phyloP scores from a whole-genome alignment of 2,888 invertebrate genomes.

The Thelaira solivaga region DNA sequence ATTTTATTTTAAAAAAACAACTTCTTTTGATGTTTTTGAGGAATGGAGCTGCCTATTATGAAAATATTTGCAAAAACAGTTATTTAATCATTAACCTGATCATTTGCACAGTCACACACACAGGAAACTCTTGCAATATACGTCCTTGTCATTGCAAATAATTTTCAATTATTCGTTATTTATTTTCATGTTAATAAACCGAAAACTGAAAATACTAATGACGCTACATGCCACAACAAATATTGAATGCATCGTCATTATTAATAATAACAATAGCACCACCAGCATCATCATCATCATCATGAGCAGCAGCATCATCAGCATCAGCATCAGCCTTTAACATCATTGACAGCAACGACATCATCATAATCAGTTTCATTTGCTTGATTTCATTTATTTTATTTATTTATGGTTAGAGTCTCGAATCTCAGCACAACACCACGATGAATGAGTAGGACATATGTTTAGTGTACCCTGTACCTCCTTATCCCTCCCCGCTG shows the following conservation, averaged over 20 bases:
- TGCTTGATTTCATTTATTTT: neutral
- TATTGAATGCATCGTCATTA: conserved; percentile 30
- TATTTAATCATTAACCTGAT: neutral
- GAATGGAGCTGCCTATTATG: no score
- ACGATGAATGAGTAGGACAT: no score
- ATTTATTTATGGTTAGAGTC: conserved; percentile 27
- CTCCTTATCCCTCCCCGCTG: no score
- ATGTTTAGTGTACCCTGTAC: neutral
- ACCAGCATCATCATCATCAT: neutral
- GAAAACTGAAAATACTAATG: conserved; percentile 37
- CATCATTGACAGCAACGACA: neutral
- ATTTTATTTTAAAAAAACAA: no score
- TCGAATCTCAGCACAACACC: neutral
- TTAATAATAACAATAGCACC: neutral
- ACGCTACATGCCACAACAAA: conserved; percentile 35
- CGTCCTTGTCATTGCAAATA: conserved; percentile 4
- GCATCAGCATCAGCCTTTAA: neutral
- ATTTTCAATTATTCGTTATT: conserved; percentile 20
- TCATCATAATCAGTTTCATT: conserved; percentile 39
- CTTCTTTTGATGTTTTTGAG: no score
- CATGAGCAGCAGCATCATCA: neutral
- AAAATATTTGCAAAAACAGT: no score
- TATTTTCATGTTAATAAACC: conserved; percentile 3
- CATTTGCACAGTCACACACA: no score
- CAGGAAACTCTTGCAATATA: no score